These are phyloP conservation scores for Drosophila pandora DNA, from an alignment of 1,140 invertebrate species.

Conservation along the genomic window DNA sequence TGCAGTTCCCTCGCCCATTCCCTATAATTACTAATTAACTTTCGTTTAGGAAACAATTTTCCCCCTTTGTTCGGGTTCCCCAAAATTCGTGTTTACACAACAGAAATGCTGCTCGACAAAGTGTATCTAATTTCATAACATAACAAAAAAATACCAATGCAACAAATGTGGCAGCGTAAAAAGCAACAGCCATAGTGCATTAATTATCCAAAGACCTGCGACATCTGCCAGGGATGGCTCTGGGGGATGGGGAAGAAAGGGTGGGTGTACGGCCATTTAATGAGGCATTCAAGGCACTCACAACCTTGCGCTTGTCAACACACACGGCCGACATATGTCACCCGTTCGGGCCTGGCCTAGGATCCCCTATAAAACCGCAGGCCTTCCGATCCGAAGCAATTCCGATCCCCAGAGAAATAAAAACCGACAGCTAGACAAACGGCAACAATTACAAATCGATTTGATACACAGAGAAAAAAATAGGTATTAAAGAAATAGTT, in stretches of 20 bases:
- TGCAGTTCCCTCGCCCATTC: not conserved
- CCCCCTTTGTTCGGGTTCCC: constrained; percentile 24
- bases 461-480: constrained; percentile 29
- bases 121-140: constrained; percentile 77
- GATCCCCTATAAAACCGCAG: constrained; percentile 55
- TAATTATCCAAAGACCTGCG: constrained; percentile 76
- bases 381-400: constrained; percentile 21
- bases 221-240: constrained; percentile 56
- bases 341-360: constrained; percentile 45
- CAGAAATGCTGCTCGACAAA: constrained; percentile 71
- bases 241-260: constrained; percentile 5
- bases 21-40: constrained; percentile 65
- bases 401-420: constrained; percentile 25
- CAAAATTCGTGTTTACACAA: constrained; percentile 70
- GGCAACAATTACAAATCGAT: constrained; percentile 55
- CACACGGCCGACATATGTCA: constrained; percentile 74
- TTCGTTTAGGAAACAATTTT: constrained; percentile 69
- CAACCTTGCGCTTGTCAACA: constrained; percentile 78
- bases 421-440: constrained; percentile 9
- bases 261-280: constrained; percentile 55
- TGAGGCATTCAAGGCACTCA: constrained; percentile 80
- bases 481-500: not conserved
- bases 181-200: constrained; percentile 78
- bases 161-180: constrained; percentile 73
- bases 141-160: constrained; percentile 28